phyloP scores from a whole-genome alignment of 2,113 vertebrate genomes.

The Bubo blakistoni region DNA sequence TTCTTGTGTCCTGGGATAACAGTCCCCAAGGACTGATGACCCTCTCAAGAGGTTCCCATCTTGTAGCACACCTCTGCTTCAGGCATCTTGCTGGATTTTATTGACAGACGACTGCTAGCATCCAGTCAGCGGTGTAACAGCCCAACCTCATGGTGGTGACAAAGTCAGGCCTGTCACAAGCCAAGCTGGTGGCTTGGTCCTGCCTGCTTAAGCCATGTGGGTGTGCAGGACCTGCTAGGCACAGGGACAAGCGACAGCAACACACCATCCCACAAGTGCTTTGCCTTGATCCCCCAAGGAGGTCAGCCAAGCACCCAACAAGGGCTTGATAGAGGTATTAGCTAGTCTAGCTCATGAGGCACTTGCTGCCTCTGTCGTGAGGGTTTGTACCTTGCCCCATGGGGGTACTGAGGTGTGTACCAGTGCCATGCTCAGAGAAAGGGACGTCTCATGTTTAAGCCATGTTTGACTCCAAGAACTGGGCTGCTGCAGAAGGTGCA shows the following conservation, averaged over 20 bases:
- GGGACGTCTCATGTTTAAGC: neutral
- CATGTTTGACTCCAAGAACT: neutral
- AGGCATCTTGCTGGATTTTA: neutral
- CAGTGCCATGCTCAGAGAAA: neutral
- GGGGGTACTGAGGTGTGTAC: neutral
- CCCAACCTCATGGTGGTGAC: neutral
- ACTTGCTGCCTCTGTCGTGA: neutral
- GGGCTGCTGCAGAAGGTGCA: neutral
- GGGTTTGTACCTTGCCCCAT: neutral
- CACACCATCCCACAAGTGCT: neutral
- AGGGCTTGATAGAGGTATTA: neutral
- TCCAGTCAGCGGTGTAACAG: neutral
- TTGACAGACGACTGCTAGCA: neutral
- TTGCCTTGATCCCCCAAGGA: neutral
- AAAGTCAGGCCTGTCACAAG: neutral
- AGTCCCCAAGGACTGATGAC: rapidly evolving
- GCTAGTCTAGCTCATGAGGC: neutral
- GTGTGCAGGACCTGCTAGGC: neutral
- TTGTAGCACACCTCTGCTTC: neutral
- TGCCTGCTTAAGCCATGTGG: neutral
- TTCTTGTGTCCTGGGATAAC: neutral
- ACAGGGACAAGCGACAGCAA: neutral
- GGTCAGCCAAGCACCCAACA: neutral
- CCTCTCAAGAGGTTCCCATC: neutral
- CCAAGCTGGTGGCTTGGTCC: neutral